Evolutionary conservation across 92 coral and sea anemone species (phyloP), one percentile per base, ranked within the genome.

Genomic region (Anthopleura xanthogrammica): DNA sequence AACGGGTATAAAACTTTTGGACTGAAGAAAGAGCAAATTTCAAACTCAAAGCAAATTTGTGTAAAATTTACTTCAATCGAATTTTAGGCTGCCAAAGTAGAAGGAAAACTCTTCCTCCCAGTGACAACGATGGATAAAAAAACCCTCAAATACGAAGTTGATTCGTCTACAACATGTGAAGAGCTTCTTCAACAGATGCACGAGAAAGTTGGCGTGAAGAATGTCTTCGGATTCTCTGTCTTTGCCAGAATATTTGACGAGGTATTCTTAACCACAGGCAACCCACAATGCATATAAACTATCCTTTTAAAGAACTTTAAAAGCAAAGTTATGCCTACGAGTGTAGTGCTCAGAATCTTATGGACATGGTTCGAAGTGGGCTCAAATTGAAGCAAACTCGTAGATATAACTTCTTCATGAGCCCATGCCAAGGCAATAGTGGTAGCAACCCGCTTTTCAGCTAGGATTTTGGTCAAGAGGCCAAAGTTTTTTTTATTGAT

Each of bases 191-290:
- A 57, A 57, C 85, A 80, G 17, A 82, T 92, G 40, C 83, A 91
- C 80, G 80, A 86, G 57, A 87, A 88, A 80, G 60, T 90, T n/a
- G 94, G 93, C 20, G 2, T 88, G 77, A 90, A 86, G 77, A 87
- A 81, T 76, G 77, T 85, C 66, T 86, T 89, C 68, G 98, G 98
- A 22, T 95, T 93, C 86, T 94, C 97, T 16, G 89, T 95, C 41
- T 94, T 84, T 70, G 90, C 92, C 56, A 88, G 83, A 46, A 76
- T 88, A 20, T 68, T 91, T 60, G 94, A 89, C 24, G 93, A 95
- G 92, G 98, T 91, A 2, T 46, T 46, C 9, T 46, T 2, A 5
- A 46, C 9, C 50, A 46, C 50, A 46, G 5, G 9, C 36, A 29
- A 29, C 36, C 36, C 36, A 29, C 1, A 29, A 29, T 29, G 36